Evolutionary conservation across 2,888 invertebrate species (phyloP).

Genomic region (Campoplex capitator): DNA sequence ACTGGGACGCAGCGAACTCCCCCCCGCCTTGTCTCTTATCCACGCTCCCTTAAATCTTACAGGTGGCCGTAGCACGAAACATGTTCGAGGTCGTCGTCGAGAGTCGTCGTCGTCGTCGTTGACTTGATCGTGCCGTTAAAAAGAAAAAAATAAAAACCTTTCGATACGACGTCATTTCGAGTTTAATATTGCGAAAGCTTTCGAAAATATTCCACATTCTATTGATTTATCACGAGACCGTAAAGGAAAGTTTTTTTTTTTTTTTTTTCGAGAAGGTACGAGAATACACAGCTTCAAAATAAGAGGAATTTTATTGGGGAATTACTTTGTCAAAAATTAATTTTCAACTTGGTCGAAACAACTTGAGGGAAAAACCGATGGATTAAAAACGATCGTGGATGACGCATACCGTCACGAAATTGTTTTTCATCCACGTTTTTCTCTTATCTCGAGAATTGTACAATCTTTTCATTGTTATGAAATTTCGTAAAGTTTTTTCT

Average conservation of each 20-base stretch:
- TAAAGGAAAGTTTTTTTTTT: too few species aligned
- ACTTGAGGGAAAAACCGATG: too few species aligned
- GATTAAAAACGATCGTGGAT: too few species aligned
- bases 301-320: too few species aligned
- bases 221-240: too few species aligned
- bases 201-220: background rate
- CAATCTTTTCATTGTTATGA: background rate
- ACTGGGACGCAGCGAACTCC: conserved; percentile 59
- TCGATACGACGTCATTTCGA: background rate
- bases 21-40: conserved; percentile 33
- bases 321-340: too few species aligned
- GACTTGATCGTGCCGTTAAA: conserved; percentile 30
- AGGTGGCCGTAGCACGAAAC: conserved; percentile 62
- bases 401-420: too few species aligned
- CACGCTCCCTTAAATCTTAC: conserved; percentile 68
- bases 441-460: too few species aligned
- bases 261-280: too few species aligned
- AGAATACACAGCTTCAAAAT: too few species aligned
- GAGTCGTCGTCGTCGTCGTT: conserved; percentile 51
- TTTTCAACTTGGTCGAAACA: too few species aligned
- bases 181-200: background rate
- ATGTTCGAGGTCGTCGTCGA: conserved; percentile 63
- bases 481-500: background rate
- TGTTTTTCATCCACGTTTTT: too few species aligned
- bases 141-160: background rate